These are phyloP conservation scores for Rhea pennata DNA, from an alignment of 2,113 vertebrate genomes.

Conservation along the genomic window DNA sequence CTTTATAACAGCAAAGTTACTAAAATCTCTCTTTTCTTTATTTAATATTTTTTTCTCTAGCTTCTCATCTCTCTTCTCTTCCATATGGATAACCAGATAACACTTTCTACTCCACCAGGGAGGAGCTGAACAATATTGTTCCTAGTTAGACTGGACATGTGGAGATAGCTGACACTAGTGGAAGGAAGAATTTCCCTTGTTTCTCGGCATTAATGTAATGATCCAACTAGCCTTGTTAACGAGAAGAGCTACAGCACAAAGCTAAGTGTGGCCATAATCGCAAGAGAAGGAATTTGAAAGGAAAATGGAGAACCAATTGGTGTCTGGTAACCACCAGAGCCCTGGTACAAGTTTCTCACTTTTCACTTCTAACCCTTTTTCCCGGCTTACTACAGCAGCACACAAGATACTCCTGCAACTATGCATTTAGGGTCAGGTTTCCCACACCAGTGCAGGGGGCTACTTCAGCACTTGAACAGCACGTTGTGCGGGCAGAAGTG, in stretches of 20 bases:
- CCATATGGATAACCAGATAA: neutral
- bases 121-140: neutral
- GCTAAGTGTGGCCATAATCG: neutral
- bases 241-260: neutral
- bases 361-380: neutral
- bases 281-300: neutral
- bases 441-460: neutral
- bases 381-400: neutral
- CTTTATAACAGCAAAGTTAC: neutral
- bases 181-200: neutral
- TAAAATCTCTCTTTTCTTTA: neutral
- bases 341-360: neutral
- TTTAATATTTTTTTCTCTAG: neutral
- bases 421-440: neutral
- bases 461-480: neutral
- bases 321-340: neutral
- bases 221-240: neutral
- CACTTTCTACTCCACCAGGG: neutral
- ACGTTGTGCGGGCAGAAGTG: fast-evolving
- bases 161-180: neutral
- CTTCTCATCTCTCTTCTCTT: neutral
- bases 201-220: neutral
- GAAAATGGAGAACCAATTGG: neutral
- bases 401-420: neutral
- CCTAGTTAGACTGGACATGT: neutral